Evolutionary conservation across 2,113 vertebrate genomes (phyloP), one percentile per base, ranked within the genome.

Genomic region (Rhabdornis inornatus): DNA sequence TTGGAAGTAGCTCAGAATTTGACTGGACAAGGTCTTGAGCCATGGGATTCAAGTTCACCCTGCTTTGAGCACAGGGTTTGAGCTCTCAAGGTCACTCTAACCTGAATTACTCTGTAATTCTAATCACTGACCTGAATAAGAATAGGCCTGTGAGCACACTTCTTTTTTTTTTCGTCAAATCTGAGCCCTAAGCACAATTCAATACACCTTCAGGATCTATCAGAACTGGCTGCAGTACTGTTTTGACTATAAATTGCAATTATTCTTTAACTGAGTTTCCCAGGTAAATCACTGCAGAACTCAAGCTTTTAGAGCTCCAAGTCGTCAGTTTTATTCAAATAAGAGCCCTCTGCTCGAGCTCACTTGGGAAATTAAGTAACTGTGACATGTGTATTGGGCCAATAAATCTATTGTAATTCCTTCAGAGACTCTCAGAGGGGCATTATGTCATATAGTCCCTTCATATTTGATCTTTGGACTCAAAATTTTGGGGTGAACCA

Each of bases 281-380:
- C 1, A 13, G 64, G 71, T 88, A 92, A 83, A 88, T 80, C 37
- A 68, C 79, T 83, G 42, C 19, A 61, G 39, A 61, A 70, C 39
- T 88, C 52, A 53, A 81, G 87, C 66, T 90, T 94, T 94, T 83
- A 56, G 50, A 89, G 69, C 56, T 89, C 40, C 20, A 75, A 49
- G 60, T 70, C 81, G 76, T 93, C 78, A 65, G 39, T 60, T 49
- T 80, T 95, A 80, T 24, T 95, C 78, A 94, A 91, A 86, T 88
- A 93, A 80, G 85, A 86, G 44, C 25, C 52, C 44, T 92, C 31
- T 92, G 68, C 68, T 88, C 8, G 1, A 78, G 47, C 59, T 95
- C 92, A 60, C 85, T 66, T 74, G 94, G 92, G 95, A 97, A 92
- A 92, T 95, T 81, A 91, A 93, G 64, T 83, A 88, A 78, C 68